Evolutionary conservation across 1,140 invertebrate species (phyloP).

Genomic region (Piezodorus guildinii): DNA sequence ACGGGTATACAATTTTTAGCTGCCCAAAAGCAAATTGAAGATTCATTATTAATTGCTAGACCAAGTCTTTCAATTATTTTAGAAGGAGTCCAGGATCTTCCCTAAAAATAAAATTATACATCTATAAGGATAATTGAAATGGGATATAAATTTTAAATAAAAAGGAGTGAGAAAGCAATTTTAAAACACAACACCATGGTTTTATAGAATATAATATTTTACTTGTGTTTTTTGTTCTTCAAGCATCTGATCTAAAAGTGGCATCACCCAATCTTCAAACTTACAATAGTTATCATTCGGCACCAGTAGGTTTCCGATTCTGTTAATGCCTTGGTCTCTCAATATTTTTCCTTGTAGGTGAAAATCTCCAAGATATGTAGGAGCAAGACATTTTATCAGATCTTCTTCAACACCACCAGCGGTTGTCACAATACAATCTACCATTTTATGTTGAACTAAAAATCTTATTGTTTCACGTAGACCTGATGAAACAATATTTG

Average conservation of each 20-base stretch:
- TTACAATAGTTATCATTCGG: slow-evolving; percentile 98
- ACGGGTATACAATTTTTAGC: slow-evolving; percentile 95
- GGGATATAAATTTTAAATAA: no score
- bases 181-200: no score
- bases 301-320: slow-evolving; percentile 94
- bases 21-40: slow-evolving; percentile 97
- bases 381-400: slow-evolving; percentile 94
- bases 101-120: slow-evolving; percentile 33
- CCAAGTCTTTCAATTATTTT: slow-evolving; percentile 75
- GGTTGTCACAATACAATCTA: slow-evolving; percentile 95
- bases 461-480: slow-evolving; percentile 82
- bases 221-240: slow-evolving; percentile 69
- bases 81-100: slow-evolving; percentile 84
- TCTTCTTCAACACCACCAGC: slow-evolving; percentile 98
- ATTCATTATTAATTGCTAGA: slow-evolving; percentile 77
- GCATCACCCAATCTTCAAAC: slow-evolving; percentile 98
- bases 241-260: slow-evolving; percentile 83
- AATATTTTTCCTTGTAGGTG: slow-evolving; percentile 64
- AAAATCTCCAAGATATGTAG: slow-evolving; percentile 89
- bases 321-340: slow-evolving; percentile 82
- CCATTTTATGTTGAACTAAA: slow-evolving; percentile 77
- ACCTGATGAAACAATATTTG: slow-evolving; percentile 93
- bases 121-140: neutral
- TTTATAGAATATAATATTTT: slow-evolving; percentile 13
- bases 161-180: no score